Conservation (phyloP, 30 jellyfish, hydroid and myxozoan genomes). For the Aurelia sp. region DNA sequence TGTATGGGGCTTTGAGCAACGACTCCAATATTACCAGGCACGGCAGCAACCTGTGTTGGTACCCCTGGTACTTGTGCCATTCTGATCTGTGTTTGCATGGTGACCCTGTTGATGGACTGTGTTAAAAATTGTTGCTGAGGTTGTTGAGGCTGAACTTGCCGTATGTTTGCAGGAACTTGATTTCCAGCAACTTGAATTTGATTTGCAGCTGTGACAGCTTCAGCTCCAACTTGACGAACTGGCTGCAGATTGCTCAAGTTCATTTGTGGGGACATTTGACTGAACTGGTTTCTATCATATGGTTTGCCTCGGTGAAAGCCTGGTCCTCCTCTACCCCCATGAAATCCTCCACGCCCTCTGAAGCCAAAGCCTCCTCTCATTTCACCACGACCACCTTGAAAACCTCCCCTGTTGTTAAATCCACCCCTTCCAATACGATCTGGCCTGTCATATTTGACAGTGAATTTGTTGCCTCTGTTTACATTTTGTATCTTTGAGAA, state of each 20-base stretch:
- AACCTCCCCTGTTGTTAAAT: constrained; percentile 32
- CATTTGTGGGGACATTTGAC: neutral
- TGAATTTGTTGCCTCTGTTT: constrained; percentile 56
- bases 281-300: constrained; percentile 49
- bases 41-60: constrained; percentile 23
- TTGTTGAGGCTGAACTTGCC: neutral
- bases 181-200: constrained; percentile 8
- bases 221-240: constrained; percentile 35
- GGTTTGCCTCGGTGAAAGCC: constrained; percentile 64
- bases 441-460: constrained; percentile 30
- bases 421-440: constrained; percentile 56
- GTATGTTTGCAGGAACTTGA: neutral
- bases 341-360: constrained; percentile 59
- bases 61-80: neutral
- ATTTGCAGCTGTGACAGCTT: neutral
- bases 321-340: constrained; percentile 62
- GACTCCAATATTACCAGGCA: neutral
- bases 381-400: constrained; percentile 21
- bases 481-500: constrained; percentile 65
- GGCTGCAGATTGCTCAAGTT: constrained; percentile 37
- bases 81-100: neutral
- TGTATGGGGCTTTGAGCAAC: constrained; percentile 23
- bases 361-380: constrained; percentile 14
- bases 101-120: neutral
- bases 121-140: neutral